Conservation (phyloP, 2,888 invertebrate species). For the Achlya flavicornis region DNA sequence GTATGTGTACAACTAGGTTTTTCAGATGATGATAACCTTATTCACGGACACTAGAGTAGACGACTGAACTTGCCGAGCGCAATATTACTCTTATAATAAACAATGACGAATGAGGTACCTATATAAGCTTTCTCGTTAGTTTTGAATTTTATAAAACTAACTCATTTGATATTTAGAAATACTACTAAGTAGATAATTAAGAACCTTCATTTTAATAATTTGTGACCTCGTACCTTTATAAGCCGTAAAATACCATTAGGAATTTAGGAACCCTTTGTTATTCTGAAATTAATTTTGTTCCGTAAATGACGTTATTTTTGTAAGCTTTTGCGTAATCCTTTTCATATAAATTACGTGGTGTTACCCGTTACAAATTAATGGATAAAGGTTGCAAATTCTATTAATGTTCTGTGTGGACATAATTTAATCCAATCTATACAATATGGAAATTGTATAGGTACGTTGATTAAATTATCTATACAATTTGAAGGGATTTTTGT, state of each 20-base stretch:
- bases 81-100: neutral
- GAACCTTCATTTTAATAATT: neutral
- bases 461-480: too few relatives aligned
- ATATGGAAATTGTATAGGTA: neutral
- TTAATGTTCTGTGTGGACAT: neutral
- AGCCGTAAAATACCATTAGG: neutral
- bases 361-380: conserved; percentile 6
- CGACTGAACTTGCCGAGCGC: conserved; percentile 18
- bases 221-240: neutral
- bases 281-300: conserved; percentile 1
- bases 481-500: too few relatives aligned
- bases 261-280: neutral
- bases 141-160: neutral
- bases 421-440: neutral
- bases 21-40: conserved; percentile 57
- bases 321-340: neutral
- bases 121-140: neutral
- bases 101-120: neutral
- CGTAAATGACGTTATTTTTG: neutral
- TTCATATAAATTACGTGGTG: neutral
- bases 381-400: conserved; percentile 10
- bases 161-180: too few relatives aligned
- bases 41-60: conserved; percentile 41
- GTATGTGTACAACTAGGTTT: conserved; percentile 64
- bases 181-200: too few relatives aligned